These are phyloP conservation scores for Serilophus lunatus DNA, from an alignment of 2,113 vertebrate species.

Conservation along the genomic window DNA sequence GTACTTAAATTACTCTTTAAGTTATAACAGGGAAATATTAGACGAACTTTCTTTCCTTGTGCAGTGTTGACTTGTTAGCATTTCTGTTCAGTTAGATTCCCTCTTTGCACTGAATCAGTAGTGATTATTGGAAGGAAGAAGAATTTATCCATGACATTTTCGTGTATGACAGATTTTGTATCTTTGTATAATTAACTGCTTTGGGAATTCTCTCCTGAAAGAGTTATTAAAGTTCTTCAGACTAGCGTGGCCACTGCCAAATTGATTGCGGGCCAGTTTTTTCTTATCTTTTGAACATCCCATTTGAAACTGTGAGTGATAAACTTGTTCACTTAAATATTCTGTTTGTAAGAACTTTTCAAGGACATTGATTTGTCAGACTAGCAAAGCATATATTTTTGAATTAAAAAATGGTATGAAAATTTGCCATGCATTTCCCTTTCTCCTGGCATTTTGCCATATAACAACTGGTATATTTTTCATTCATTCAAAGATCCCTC, in stretches of 20 bases:
- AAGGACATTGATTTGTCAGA: not conserved
- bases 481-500: not conserved
- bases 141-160: not conserved
- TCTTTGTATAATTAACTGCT: not conserved
- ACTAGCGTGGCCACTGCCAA: not conserved
- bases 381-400: not conserved
- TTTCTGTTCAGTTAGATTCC: not conserved
- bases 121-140: not conserved
- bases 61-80: not conserved
- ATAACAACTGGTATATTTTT: accelerated
- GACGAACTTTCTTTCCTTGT: not conserved
- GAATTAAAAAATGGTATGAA: not conserved
- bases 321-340: not conserved
- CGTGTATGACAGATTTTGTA: not conserved
- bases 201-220: not conserved
- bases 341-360: not conserved
- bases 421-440: not conserved
- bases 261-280: not conserved
- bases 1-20: not conserved
- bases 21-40: not conserved
- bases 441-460: not conserved
- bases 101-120: not conserved
- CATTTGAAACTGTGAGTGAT: not conserved
- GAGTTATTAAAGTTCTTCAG: not conserved
- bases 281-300: not conserved